Base-by-base conservation (phyloP, 2,113 vertebrate species). In the Heterotis niloticus region DNA sequence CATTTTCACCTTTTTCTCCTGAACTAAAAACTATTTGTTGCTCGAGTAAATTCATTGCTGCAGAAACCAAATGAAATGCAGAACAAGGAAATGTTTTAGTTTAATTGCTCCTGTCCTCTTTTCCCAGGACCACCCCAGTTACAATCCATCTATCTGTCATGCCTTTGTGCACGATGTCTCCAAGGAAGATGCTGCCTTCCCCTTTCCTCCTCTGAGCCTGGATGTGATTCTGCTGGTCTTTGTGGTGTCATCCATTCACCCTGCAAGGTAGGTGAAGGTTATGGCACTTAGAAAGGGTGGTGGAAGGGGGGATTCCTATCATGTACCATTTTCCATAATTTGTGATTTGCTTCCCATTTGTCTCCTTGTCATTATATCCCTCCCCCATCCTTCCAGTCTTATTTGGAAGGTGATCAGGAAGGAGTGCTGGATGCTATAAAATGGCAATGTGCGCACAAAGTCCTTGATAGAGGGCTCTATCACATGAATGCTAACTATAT, bases 221-320 rank as follows among this genome's bases (percentile, higher is more conserved):
- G 94, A 96, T 84, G 89, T 93, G 86, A 89, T 98, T 90, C 91
- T 96, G 82, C 90, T 96, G 11, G 89, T 97, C 87, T 98, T 97
- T 90, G 95, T 98, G 87, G 93, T 98, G 80, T 98, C 95, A 79
- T 90, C 96, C 79, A 93, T 98, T 90, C 95, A 95, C 88, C 95
- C 96, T 80, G 91, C 92, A 87, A 92, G 95, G 95, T 98, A 94
- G 88, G 91, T 90, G 88, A 90, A 89, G 90, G 88, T 83, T 44
- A 85, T 83, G 88, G 87, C 86, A 87, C 86, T 92, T 80, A 87
- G 82, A 44, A 44, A 44, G 34, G 34, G 71, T 12, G 51, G 51
- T 54, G 54, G 82, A 86, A 82, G 82, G 72, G 81, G 23, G 81
- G 69, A 76, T 84, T 81, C 85, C 81, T 82, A 80, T 88, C 78